Percentiles rank a stretch among this genome's conserved stretches.
Conservation (phyloP, 2,888 invertebrate genomes). For the Drosophila eohydei region DNA sequence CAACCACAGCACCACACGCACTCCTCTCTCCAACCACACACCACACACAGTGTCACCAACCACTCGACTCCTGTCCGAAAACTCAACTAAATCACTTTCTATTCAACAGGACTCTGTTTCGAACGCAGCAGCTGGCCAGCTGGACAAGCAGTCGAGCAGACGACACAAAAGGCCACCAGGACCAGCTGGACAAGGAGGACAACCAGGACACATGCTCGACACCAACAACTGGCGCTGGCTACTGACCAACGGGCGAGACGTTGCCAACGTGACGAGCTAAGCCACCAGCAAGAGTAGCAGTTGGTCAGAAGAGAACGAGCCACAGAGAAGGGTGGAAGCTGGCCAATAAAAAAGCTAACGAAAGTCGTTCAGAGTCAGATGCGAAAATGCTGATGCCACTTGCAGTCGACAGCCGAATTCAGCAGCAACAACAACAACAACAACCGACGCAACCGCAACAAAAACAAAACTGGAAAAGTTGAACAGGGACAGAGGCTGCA, state of each 20-base stretch:
- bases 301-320: slow-evolving; percentile 12
- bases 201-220: slow-evolving; percentile 51
- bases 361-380: slow-evolving; percentile 46
- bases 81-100: slow-evolving; percentile 76
- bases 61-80: slow-evolving; percentile 40
- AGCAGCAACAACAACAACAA: slow-evolving; percentile 28
- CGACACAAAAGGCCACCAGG: slow-evolving; percentile 35
- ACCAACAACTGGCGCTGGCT: slow-evolving; percentile 25
- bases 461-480: slow-evolving; percentile 70
- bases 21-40: slow-evolving; percentile 11
- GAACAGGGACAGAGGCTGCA: slow-evolving; percentile 29
- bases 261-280: slow-evolving; percentile 37
- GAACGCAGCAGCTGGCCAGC: slow-evolving; percentile 16
- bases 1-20: slow-evolving; percentile 35
- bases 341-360: slow-evolving; percentile 66
- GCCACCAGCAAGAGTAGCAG: slow-evolving; percentile 31
- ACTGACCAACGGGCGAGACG: slow-evolving; percentile 31
- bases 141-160: slow-evolving; percentile 26
- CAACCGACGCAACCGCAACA: slow-evolving; percentile 51
- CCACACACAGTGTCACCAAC: slow-evolving; percentile 36
- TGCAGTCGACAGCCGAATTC: slow-evolving; percentile 47
- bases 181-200: slow-evolving; percentile 25
- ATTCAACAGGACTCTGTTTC: slow-evolving; percentile 62
- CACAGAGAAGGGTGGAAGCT: neutral
- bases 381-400: slow-evolving; percentile 61